Percentiles rank a stretch among this genome's conserved stretches.
Evolutionary conservation across 2,113 vertebrate species (phyloP).

Genomic region (Cebus imitator): DNA sequence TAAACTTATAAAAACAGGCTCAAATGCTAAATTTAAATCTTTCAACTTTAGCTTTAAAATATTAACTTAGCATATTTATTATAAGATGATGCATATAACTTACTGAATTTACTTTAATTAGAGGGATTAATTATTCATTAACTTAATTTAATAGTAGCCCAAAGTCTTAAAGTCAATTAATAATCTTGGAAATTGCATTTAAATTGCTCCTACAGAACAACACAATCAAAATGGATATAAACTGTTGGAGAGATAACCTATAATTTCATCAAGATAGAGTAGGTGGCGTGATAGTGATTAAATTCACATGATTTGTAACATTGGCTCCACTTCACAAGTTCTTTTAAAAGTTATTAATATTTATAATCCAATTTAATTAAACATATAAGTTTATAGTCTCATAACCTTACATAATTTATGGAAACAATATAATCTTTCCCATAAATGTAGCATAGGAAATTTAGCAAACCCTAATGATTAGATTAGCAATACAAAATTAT

Average conservation of each 20-base stretch:
- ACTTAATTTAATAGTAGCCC: slow-evolving; percentile 49
- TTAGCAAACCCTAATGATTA: slow-evolving; percentile 6
- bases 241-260: not conserved
- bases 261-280: slow-evolving; percentile 9
- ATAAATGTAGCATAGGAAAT: slow-evolving; percentile 8
- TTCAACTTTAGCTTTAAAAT: slow-evolving; percentile 49
- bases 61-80: slow-evolving; percentile 5
- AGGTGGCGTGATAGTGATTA: not conserved
- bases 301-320: not conserved
- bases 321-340: not conserved
- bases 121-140: slow-evolving; percentile 57
- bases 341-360: slow-evolving; percentile 3
- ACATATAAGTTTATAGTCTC: not conserved
- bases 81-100: not conserved
- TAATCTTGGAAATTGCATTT: slow-evolving; percentile 47
- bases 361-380: slow-evolving; percentile 23
- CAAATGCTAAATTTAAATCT: slow-evolving; percentile 46
- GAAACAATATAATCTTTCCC: slow-evolving; percentile 14
- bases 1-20: slow-evolving; percentile 37
- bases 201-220: slow-evolving; percentile 21
- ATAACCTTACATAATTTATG: not conserved
- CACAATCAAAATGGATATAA: slow-evolving; percentile 24
- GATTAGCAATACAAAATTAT: not conserved
- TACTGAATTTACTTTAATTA: slow-evolving; percentile 43
- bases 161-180: slow-evolving; percentile 60